Evolutionary conservation across 1,140 invertebrate genomes (phyloP).

Genomic region (Gonatopus flavifemur): DNA sequence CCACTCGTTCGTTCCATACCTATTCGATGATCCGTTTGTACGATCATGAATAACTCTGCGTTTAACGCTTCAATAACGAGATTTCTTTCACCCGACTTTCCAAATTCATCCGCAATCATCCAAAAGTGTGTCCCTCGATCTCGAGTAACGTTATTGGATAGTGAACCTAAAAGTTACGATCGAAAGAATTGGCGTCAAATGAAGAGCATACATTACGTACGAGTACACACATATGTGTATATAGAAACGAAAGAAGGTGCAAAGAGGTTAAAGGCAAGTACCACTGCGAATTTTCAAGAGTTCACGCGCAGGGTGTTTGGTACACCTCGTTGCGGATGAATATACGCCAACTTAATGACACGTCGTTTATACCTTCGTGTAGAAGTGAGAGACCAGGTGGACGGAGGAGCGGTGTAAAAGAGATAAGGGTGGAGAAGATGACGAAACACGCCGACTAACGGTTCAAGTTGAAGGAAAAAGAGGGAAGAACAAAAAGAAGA

Average conservation of each 20-base stretch:
- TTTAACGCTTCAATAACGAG: constrained; percentile 16
- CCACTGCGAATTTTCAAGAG: constrained; percentile 22
- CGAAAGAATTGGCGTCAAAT: too few species aligned
- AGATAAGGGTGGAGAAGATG: too few species aligned
- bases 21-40: constrained; percentile 6
- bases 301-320: constrained; percentile 2
- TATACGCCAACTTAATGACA: constrained; percentile 21
- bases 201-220: too few species aligned
- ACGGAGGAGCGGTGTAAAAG: too few species aligned
- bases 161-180: too few species aligned
- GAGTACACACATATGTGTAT: too few species aligned
- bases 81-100: constrained; percentile 22
- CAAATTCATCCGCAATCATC: constrained; percentile 21
- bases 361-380: constrained; percentile 2
- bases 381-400: neutral
- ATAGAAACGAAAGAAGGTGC: neutral
- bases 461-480: neutral
- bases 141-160: too few species aligned
- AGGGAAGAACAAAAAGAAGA: constrained; percentile 1
- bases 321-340: constrained; percentile 20
- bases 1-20: neutral
- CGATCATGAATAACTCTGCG: constrained; percentile 14
- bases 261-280: neutral
- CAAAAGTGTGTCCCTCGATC: too few species aligned
- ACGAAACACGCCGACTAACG: too few species aligned